Base-by-base conservation (phyloP, 2,113 vertebrate genomes). In the Prolemur simus region DNA sequence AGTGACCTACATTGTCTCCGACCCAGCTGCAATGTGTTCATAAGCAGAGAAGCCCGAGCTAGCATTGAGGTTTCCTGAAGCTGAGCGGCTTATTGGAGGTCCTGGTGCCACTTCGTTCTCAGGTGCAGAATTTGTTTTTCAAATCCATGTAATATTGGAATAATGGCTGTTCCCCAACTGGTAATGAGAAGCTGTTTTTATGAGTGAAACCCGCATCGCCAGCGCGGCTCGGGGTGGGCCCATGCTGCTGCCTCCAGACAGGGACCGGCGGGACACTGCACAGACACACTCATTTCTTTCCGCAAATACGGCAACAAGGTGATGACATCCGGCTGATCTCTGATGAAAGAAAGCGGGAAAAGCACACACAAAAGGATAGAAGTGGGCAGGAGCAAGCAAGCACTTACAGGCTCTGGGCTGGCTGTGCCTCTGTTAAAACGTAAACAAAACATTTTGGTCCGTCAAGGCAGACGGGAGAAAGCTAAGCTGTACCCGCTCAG, bases 261-360 rank as follows among this genome's bases (percentile, higher is more conserved):
- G 89, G 29, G 96, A 98, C 92, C 76, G 90, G 96, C 52, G 76
- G 94, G 87, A 91, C 97, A 91, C 96, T 69, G 85, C 91, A 96
- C 17, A 5, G 95, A 96, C 63, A 96, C 94, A 96, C 97, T 98
- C 95, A 86, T 97, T 98, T 98, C 96, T 93, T 91, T 78, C 86
- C 97, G 98, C 94, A 97, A 95, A 96, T 95, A 95, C 20, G 94
- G 97, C 97, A 98, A 97, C 96, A 98, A 95, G 88, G 95, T 97
- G 96, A 98, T 97, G 97, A 77, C 92, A 97, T 91, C 97, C 98
- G 97, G 95, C 78, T 66, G 78, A 52, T 87, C 74, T 52, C 73
- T 97, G 97, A 97, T 91, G 86, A 93, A 96, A 77, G 37, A 49
- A 68, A 97, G 84, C 0, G 14, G 89, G 73, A 32, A 96, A 98